Percentiles rank a stretch among this genome's conserved stretches.
phyloP scores from a whole-genome alignment of 2,113 vertebrate genomes.

The Cepphus grylle region DNA sequence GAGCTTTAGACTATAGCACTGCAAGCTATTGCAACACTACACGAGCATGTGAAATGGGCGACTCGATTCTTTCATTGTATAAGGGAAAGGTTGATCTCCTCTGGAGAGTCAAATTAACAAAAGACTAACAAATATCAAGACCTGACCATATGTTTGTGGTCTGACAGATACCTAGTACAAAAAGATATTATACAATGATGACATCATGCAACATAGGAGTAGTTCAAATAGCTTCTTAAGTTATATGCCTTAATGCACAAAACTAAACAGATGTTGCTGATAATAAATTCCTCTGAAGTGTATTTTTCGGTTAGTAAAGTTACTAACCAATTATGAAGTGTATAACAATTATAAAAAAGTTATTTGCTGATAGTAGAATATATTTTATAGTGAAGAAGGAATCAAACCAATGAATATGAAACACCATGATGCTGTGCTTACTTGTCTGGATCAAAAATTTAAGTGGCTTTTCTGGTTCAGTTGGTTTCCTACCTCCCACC shows the following conservation, averaged over 20 bases:
- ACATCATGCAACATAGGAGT: neutral
- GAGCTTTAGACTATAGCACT: neutral
- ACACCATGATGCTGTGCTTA: neutral
- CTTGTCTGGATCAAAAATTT: neutral
- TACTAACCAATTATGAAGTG: neutral
- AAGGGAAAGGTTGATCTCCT: neutral
- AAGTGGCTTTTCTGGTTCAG: neutral
- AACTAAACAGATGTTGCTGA: neutral
- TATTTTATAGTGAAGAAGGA: neutral
- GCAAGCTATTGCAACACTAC: neutral
- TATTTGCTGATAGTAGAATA: neutral
- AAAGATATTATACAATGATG: neutral
- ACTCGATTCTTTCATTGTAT: neutral
- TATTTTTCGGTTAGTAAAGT: neutral
- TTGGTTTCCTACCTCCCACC: neutral
- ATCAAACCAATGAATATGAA: neutral
- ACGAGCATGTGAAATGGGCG: rapidly evolving
- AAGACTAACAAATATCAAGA: neutral
- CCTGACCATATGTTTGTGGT: neutral
- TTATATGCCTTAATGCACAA: neutral
- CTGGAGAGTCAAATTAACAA: neutral
- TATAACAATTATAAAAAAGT: neutral
- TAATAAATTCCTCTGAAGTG: neutral
- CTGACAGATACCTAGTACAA: neutral
- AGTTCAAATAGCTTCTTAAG: neutral